A percentile compares a stretch with the other conserved stretches of the same genome.
These are phyloP conservation scores for Nibea albiflora DNA, from an alignment of 2,113 vertebrate genomes.

Conservation along the genomic window DNA sequence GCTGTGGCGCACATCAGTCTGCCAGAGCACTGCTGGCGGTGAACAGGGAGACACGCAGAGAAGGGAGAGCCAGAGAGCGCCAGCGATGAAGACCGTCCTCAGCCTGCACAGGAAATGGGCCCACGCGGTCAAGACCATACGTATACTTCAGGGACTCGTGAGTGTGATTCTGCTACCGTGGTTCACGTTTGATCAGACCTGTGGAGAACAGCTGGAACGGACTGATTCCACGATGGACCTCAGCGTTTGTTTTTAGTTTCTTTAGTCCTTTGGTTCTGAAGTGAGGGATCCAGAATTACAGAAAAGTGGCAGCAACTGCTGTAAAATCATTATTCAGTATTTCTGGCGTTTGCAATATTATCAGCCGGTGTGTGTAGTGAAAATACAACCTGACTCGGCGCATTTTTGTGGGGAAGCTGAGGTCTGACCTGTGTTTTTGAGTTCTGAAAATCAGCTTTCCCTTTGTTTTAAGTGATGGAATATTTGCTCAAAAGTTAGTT, in stretches of 20 bases:
- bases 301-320: slow-evolving; percentile 4
- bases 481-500: background rate
- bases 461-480: background rate
- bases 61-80: slow-evolving; percentile 25
- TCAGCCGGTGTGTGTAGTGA: too few relatives aligned
- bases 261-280: slow-evolving; percentile 15
- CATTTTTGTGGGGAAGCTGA: background rate
- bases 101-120: slow-evolving; percentile 91
- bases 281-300: background rate
- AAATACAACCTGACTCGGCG: background rate
- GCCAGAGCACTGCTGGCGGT: slow-evolving; percentile 66
- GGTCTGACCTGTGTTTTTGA: background rate
- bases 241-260: background rate
- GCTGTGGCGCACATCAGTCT: slow-evolving; percentile 68
- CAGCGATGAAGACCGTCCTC: slow-evolving; percentile 89
- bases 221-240: background rate
- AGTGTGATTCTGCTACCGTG: slow-evolving; percentile 71
- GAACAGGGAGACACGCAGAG: slow-evolving; percentile 53
- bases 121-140: slow-evolving; percentile 91
- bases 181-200: slow-evolving; percentile 32
- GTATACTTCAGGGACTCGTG: slow-evolving; percentile 91
- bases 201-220: slow-evolving; percentile 7
- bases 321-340: background rate
- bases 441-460: background rate
- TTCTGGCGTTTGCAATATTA: background rate